phyloP scores from a whole-genome alignment of 2,797 vertebrate species.

The Acanthopagrus latus region DNA sequence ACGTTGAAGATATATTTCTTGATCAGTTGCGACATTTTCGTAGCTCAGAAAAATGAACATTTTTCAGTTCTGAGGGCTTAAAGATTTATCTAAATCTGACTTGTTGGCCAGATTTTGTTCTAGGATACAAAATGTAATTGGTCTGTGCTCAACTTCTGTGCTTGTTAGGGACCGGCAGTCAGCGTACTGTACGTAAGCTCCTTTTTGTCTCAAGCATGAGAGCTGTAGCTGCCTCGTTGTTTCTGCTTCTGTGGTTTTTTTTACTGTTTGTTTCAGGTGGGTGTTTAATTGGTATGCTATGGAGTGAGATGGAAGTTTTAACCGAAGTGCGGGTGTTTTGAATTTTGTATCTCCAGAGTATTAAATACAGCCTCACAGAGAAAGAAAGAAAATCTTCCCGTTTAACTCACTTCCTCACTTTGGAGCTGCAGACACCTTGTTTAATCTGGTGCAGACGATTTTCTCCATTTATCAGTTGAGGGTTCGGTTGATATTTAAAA shows the following conservation, averaged over 20 bases:
- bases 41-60: too few species aligned
- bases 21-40: not conserved
- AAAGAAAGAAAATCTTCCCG: not conserved
- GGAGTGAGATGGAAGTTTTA: not conserved
- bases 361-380: not conserved
- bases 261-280: constrained; percentile 1
- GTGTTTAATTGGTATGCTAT: not conserved
- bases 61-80: not conserved
- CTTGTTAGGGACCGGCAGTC: too few species aligned
- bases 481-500: not conserved
- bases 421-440: not conserved
- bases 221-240: not conserved
- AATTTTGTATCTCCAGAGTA: not conserved
- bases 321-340: constrained; percentile 1
- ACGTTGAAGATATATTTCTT: not conserved
- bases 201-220: not conserved
- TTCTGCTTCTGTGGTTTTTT: not conserved
- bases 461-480: not conserved
- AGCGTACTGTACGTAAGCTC: not conserved
- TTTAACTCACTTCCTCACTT: not conserved
- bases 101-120: not conserved
- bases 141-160: not conserved
- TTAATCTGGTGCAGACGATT: not conserved
- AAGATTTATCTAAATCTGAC: not conserved
- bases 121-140: not conserved